Evolutionary conservation across 2,797 vertebrate species (phyloP).

Genomic region (Hippopotamyrus pictus): DNA sequence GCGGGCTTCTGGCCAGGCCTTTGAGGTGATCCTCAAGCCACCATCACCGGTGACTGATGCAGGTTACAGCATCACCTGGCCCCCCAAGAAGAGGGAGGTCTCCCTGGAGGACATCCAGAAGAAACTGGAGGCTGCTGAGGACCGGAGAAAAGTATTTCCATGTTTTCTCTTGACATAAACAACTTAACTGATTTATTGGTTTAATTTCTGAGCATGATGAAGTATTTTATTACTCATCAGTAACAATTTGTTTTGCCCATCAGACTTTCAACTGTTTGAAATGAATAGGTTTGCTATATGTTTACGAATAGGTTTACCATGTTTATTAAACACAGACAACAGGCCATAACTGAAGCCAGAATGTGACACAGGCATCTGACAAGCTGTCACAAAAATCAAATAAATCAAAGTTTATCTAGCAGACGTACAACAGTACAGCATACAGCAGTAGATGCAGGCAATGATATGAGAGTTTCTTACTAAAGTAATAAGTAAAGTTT

Average conservation of each 20-base stretch:
- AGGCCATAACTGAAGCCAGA: background rate
- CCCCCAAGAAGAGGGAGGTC: conserved; percentile 84
- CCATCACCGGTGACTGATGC: conserved; percentile 83
- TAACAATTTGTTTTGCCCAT: background rate
- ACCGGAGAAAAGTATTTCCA: conserved; percentile 79
- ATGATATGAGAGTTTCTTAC: background rate
- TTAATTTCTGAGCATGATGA: background rate
- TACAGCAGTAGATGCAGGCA: background rate
- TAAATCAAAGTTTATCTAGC: background rate
- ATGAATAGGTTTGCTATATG: background rate
- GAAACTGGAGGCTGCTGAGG: conserved; percentile 90
- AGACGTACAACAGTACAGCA: background rate
- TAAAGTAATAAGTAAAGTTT: background rate
- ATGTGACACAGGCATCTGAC: background rate
- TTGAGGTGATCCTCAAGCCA: conserved; percentile 94
- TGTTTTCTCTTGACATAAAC: background rate
- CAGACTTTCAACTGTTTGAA: background rate
- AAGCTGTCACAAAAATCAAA: background rate
- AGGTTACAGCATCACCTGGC: conserved; percentile 68
- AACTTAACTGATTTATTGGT: background rate
- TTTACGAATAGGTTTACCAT: background rate
- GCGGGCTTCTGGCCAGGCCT: conserved; percentile 90
- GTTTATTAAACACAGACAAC: background rate
- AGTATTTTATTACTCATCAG: background rate
- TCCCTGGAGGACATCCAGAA: conserved; percentile 94